Conservation (phyloP, 2,888 invertebrate genomes). For the Archips crataeganus region DNA sequence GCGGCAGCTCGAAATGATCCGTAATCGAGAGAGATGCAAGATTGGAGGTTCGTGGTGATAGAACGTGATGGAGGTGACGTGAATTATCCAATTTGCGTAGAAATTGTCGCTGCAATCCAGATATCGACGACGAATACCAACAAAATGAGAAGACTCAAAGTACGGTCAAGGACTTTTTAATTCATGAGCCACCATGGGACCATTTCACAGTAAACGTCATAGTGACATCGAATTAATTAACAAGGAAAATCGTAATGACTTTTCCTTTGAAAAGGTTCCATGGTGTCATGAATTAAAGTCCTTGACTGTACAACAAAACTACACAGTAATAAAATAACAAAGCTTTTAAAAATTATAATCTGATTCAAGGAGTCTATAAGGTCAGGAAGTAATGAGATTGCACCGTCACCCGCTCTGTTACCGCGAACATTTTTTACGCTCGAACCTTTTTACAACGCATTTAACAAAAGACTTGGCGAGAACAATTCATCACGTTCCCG, state of each 20-base stretch:
- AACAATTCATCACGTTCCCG: slow-evolving; percentile 35
- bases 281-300: too few relatives aligned
- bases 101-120: slow-evolving; percentile 46
- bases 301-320: not conserved
- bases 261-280: not conserved
- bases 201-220: too few relatives aligned
- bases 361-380: not conserved
- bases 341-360: not conserved
- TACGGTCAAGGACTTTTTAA: too few relatives aligned
- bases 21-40: slow-evolving; percentile 62
- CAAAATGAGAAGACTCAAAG: not conserved
- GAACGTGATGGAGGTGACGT: slow-evolving; percentile 51
- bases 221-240: too few relatives aligned
- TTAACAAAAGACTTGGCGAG: slow-evolving; percentile 14
- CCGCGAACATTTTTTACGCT: not conserved
- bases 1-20: slow-evolving; percentile 66
- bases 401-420: not conserved
- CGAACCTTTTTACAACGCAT: slow-evolving; percentile 13
- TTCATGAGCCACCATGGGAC: too few relatives aligned
- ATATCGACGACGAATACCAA: slow-evolving; percentile 2
- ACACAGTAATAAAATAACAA: not conserved
- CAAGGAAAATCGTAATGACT: too few relatives aligned
- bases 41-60: slow-evolving; percentile 55
- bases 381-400: not conserved
- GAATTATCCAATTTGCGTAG: slow-evolving; percentile 58